Percentiles rank a stretch among this genome's conserved stretches.
phyloP scores from a whole-genome alignment of 2,888 invertebrate species.

The Scelioninae gen. 1 region DNA sequence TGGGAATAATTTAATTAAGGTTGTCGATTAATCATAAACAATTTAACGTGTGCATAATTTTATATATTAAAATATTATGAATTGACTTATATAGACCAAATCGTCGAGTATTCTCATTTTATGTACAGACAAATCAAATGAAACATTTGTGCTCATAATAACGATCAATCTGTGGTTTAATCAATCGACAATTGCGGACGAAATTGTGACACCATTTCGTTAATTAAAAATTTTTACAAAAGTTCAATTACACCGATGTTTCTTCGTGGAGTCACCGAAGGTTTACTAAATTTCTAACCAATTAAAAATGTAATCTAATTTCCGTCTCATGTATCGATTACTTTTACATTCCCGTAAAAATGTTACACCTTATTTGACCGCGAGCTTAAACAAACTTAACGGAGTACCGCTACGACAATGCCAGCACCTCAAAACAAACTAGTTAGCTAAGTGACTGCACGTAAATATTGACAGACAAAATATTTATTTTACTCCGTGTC shows the following conservation, averaged over 20 bases:
- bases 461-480: constrained; percentile 17
- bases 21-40: constrained; percentile 49
- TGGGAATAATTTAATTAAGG: constrained; percentile 45
- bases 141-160: background rate
- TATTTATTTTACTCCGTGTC: background rate
- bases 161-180: constrained; percentile 12
- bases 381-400: constrained; percentile 21
- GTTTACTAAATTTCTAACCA: constrained; percentile 21
- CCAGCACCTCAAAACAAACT: constrained; percentile 19
- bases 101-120: constrained; percentile 9
- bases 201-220: background rate
- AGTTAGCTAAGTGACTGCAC: constrained; percentile 16
- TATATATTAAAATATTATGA: constrained; percentile 16
- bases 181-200: constrained; percentile 3
- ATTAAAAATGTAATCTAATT: constrained; percentile 3
- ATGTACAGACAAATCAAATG: constrained; percentile 21
- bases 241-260: background rate
- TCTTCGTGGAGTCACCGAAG: background rate
- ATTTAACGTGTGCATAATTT: constrained; percentile 34
- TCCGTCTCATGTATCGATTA: constrained; percentile 8
- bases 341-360: constrained; percentile 17
- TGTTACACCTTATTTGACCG: background rate
- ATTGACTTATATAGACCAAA: background rate
- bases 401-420: constrained; percentile 19
- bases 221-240: background rate